These are phyloP conservation scores for Atta cephalotes DNA, from an alignment of 1,140 invertebrate species.

Conservation along the genomic window DNA sequence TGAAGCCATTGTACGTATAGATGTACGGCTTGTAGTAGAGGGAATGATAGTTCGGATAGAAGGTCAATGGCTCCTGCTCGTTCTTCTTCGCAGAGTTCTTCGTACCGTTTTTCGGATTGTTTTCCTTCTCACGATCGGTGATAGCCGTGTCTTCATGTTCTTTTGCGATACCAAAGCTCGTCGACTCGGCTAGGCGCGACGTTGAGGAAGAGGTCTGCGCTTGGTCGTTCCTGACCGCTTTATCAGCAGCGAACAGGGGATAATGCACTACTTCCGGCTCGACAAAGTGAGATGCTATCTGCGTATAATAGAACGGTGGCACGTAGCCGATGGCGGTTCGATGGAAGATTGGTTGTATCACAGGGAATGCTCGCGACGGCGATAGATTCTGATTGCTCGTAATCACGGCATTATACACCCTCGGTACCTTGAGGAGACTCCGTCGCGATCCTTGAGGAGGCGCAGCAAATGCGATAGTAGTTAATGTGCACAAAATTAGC, in stretches of 20 bases:
- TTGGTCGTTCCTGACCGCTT: neutral
- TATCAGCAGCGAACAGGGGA: neutral
- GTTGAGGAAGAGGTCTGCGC: conserved; percentile 10
- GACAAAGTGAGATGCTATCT: conserved; percentile 75
- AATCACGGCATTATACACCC: conserved; percentile 92
- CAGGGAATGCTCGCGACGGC: conserved; percentile 90
- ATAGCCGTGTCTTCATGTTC: neutral
- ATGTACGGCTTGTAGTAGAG: conserved; percentile 83
- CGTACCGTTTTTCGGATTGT: neutral
- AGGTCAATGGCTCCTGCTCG: conserved; percentile 77
- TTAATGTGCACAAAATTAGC: conserved; percentile 70
- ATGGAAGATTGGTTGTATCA: conserved; percentile 90
- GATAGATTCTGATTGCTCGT: conserved; percentile 91
- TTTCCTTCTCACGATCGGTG: neutral
- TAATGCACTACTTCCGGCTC: conserved; percentile 71
- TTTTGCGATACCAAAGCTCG: conserved; percentile 32
- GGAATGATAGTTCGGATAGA: conserved; percentile 83
- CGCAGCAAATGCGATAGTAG: conserved; percentile 73
- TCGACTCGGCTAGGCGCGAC: neutral
- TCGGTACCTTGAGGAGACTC: conserved; percentile 87
- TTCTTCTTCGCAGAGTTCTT: conserved; percentile 58
- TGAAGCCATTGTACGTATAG: conserved; percentile 80
- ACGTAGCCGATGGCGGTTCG: conserved; percentile 87
- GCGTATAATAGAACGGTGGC: conserved; percentile 82
- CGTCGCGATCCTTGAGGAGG: conserved; percentile 50